Evolutionary conservation across 2,113 vertebrate species (phyloP), one percentile per base, ranked within the genome.

Genomic region (Podocnemis expansa): DNA sequence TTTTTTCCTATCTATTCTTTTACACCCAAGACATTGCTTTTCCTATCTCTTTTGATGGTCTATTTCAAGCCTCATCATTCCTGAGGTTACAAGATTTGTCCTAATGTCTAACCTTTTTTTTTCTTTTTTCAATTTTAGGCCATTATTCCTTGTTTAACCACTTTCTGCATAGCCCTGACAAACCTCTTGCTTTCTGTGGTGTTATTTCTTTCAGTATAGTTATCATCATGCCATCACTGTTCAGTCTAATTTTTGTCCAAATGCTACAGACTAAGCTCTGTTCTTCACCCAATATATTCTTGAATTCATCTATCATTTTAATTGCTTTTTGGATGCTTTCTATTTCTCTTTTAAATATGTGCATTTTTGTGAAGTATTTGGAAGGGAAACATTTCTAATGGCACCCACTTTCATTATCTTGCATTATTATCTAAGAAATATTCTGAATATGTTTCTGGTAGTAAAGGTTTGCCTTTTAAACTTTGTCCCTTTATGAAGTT

Each of bases 41-140:
- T 93, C 51, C 79, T 86, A 63, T 21, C 49, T 85, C 60, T 16
- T 95, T 90, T 58, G 80, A 89, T 55, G 87, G 41, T 80, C 78
- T 96, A 80, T 96, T 97, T 90, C 82, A 94, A 78, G 78, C 29
- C 86, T 93, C 70, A 92, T 92, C 95, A 88, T 27, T 63, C 24
- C 90, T 83, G 94, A 94, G 91, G 88, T 85, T 87, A 93, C 52
- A 47, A 1, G 84, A 93, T 92, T 93, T 97, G 94, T 91, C 52
- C 75, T 55, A 75, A 47, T 92, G 87, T 95, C 85, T 92, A 95
- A 82, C 25, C 91, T 78, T 13, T 90, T 76, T 95, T 78, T 93
- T 96, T 95, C 92, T 93, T 95, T 95, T 96, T 97, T 96, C 97
- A 96, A 97, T 96, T 96, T 87, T 96, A 95, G 89, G 29, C 80